Evolutionary conservation across 2,113 vertebrate species (phyloP).

Genomic region (Sminthopsis crassicaudata): DNA sequence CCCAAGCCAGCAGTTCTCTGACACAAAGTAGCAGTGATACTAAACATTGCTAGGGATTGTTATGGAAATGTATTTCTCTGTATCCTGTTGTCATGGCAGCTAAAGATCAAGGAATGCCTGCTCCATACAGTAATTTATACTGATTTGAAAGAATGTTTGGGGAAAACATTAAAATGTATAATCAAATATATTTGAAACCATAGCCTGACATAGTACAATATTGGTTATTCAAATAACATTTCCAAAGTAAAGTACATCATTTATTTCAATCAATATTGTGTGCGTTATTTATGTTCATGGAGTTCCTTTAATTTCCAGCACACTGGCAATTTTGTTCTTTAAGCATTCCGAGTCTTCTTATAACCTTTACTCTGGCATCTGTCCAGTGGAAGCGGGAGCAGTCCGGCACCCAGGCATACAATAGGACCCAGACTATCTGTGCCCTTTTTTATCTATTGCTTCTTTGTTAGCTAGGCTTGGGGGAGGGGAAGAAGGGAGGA

Average conservation of each 20-base stretch:
- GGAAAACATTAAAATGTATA: conserved; percentile 70
- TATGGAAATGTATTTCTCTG: conserved; percentile 83
- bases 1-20: conserved; percentile 65
- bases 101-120: conserved; percentile 80
- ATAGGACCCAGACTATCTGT: neutral
- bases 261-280: conserved; percentile 73
- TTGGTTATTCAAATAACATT: conserved; percentile 75
- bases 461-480: conserved; percentile 45
- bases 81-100: conserved; percentile 82
- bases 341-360: conserved; percentile 43
- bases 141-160: conserved; percentile 78
- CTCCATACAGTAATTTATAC: conserved; percentile 73
- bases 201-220: conserved; percentile 59
- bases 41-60: conserved; percentile 80
- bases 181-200: conserved; percentile 71
- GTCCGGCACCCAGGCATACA: neutral
- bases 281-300: conserved; percentile 75
- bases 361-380: conserved; percentile 53
- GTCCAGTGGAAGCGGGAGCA: conserved; percentile 45
- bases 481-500: neutral
- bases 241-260: conserved; percentile 66
- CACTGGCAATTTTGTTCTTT: conserved; percentile 62
- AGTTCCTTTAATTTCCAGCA: conserved; percentile 73
- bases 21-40: conserved; percentile 75
- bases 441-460: neutral